Conservation (phyloP, 2,113 vertebrate genomes). For the Genyomyrus donnyi region DNA sequence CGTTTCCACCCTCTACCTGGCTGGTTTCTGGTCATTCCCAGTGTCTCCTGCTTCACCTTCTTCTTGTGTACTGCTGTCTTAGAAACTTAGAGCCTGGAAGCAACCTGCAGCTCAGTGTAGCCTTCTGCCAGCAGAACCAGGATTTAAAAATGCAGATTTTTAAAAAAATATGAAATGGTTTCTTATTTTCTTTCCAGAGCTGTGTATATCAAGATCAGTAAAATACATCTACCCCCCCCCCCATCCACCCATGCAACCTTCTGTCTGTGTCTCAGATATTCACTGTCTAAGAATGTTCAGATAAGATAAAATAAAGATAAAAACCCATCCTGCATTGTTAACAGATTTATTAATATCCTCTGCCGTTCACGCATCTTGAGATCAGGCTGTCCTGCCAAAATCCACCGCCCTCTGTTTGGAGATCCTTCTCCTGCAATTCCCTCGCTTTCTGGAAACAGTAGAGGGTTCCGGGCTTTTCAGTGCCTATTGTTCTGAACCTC, state of each 20-base stretch:
- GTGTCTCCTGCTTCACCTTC: neutral
- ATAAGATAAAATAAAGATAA: neutral
- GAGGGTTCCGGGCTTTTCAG: neutral
- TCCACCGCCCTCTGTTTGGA: neutral
- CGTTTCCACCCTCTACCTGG: no score
- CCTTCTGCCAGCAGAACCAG: neutral
- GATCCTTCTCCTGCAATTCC: neutral
- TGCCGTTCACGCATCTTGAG: neutral
- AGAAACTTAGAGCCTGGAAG: neutral
- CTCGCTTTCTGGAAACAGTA: neutral
- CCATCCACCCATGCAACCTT: neutral
- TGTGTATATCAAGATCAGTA: neutral
- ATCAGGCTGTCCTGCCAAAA: neutral
- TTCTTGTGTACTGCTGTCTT: neutral
- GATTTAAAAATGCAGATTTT: neutral
- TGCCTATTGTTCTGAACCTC: neutral
- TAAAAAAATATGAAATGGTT: neutral
- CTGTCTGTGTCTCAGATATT: neutral
- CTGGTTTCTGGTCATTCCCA: neutral
- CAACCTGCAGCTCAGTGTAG: neutral
- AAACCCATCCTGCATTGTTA: neutral
- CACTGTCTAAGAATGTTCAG: neutral
- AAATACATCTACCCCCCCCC: neutral
- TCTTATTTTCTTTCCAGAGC: neutral
- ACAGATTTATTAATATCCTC: neutral